Conservation (phyloP, 2,797 vertebrate genomes). For the Lacerta bilineata region DNA sequence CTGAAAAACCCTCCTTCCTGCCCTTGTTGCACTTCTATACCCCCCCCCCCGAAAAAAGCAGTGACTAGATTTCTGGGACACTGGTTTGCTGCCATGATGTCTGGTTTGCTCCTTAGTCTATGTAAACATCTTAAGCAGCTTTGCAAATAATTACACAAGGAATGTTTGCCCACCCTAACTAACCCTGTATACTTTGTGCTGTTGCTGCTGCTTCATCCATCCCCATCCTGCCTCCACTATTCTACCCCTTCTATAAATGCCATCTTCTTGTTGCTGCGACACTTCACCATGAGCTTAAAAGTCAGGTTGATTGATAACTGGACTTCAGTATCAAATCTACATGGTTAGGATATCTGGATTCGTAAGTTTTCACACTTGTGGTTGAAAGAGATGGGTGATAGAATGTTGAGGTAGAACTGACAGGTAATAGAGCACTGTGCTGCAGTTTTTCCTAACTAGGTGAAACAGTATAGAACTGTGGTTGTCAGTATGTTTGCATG, state of each 20-base stretch:
- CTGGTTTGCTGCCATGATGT: background rate
- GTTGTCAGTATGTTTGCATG: background rate
- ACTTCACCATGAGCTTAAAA: background rate
- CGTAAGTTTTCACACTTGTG: background rate
- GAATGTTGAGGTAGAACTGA: background rate
- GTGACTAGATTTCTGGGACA: background rate
- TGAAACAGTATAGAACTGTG: background rate
- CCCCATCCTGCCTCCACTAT: background rate
- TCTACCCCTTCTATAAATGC: background rate
- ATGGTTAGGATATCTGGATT: background rate
- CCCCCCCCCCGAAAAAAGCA: too few species aligned
- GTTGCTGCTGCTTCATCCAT: background rate
- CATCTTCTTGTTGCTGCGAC: background rate
- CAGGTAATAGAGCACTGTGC: background rate
- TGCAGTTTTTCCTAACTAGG: background rate
- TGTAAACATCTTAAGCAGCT: background rate
- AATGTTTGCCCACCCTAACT: background rate
- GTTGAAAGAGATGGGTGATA: background rate
- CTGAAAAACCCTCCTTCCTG: background rate
- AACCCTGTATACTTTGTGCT: background rate
- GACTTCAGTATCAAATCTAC: background rate
- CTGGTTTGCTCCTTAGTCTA: background rate
- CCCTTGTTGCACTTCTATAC: background rate
- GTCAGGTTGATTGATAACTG: background rate
- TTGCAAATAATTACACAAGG: conserved; percentile 4